A percentile compares a stretch with the other conserved stretches of the same genome.
These are phyloP conservation scores for Neocloeon triangulifer DNA, from an alignment of 1,140 invertebrate species.

Conservation along the genomic window DNA sequence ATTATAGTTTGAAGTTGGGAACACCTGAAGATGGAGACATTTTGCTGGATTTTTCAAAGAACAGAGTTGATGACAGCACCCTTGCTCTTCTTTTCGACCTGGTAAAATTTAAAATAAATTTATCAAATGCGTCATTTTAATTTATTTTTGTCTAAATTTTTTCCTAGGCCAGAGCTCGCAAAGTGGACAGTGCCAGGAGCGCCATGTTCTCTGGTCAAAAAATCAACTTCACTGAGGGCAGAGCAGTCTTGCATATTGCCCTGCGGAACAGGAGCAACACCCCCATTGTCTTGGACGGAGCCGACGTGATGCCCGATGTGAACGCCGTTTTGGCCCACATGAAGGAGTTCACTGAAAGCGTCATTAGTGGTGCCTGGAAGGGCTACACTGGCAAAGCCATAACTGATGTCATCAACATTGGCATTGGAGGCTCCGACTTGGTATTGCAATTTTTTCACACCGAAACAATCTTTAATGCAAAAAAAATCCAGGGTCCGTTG, in stretches of 20 bases:
- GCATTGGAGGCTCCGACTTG: constrained; percentile 97
- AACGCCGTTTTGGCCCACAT: constrained; percentile 84
- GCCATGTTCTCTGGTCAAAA: constrained; percentile 88
- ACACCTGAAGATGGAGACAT: constrained; percentile 72
- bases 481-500: no score
- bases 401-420: constrained; percentile 97
- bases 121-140: background rate
- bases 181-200: constrained; percentile 65
- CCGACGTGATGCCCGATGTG: constrained; percentile 87
- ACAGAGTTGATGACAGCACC: constrained; percentile 61
- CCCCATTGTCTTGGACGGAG: constrained; percentile 62
- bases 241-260: constrained; percentile 88
- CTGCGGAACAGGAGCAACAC: constrained; percentile 65
- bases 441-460: no score
- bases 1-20: constrained; percentile 39
- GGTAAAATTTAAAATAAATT: constrained; percentile 20
- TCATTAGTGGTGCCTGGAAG: constrained; percentile 49
- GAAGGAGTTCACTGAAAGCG: constrained; percentile 67
- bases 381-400: constrained; percentile 89
- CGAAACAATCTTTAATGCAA: no score
- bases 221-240: constrained; percentile 95
- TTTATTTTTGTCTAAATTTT: constrained; percentile 1
- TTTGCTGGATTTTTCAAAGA: constrained; percentile 91
- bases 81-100: constrained; percentile 55
- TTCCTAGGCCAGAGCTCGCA: constrained; percentile 48